Evolutionary conservation across 2,113 vertebrate genomes (phyloP).

Genomic region (Myocastor coypus): DNA sequence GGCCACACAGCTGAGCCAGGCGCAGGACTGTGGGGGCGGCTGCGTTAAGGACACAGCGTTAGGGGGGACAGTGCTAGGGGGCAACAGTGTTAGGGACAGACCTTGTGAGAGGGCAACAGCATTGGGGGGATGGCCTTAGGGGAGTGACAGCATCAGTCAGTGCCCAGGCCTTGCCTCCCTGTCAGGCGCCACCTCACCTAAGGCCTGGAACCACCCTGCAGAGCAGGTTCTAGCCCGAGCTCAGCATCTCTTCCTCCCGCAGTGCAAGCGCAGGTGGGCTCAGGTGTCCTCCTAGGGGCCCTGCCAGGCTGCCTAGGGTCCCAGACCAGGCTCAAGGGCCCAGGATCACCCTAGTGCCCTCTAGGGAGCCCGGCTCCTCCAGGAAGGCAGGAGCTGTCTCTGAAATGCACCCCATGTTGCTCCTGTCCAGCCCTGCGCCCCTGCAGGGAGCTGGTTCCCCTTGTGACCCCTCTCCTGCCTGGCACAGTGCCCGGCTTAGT

Average conservation of each 20-base stretch:
- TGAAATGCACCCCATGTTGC: not conserved
- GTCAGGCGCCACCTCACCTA: not conserved
- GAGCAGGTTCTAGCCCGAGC: conserved; percentile 45
- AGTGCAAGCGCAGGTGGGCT: not conserved
- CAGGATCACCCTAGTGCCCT: rapidly evolving
- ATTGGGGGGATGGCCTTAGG: too few species aligned
- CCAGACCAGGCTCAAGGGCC: not conserved
- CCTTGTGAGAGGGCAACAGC: too few species aligned
- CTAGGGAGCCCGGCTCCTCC: rapidly evolving
- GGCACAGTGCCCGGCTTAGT: rapidly evolving
- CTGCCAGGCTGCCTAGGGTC: rapidly evolving
- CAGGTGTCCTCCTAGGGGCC: not conserved
- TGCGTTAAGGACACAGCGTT: too few species aligned
- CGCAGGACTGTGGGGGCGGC: not conserved
- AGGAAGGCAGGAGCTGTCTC: not conserved
- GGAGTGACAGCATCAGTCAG: too few species aligned
- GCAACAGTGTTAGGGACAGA: too few species aligned
- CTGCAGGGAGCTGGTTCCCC: rapidly evolving
- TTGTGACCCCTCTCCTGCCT: rapidly evolving
- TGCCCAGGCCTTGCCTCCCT: too few species aligned
- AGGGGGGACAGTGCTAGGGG: too few species aligned
- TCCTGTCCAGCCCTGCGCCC: rapidly evolving
- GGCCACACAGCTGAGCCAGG: not conserved
- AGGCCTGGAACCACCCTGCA: not conserved
- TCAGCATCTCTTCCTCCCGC: conserved; percentile 33